Base-by-base conservation (phyloP, 2,797 vertebrate genomes). In the Columba guinea region DNA sequence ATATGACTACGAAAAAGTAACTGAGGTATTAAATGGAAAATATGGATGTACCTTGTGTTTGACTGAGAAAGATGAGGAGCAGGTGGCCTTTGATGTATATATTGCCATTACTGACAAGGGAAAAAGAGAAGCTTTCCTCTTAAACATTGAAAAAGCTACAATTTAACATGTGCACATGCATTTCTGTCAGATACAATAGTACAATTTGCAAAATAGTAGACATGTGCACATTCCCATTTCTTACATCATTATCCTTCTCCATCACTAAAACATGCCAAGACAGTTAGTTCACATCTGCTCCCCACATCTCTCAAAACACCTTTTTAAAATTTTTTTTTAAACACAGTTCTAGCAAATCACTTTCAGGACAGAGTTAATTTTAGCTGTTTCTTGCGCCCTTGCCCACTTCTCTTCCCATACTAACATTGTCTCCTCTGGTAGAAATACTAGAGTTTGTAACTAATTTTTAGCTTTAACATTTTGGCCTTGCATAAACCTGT, bases 61-160 rank as follows among this genome's bases (percentile, higher is more conserved):
- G 49, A 69, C 39, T 65, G 51, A 91, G 77, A 74, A 69, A 84
- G 63, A 58, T 51, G 59, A 84, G 49, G 73, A 88, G n/a, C 26
- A 39, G 46, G 41, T 86, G 46, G 39, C 20, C 26, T 74, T 52
- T 3, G 19, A 90, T 67, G n/a, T 30, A 68, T 24, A 34, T 67
- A 79, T 90, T 93, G 87, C 62, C 23, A 5, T 81, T 82, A 83
- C 2, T 35, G 70, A 58, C 44, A 89, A 22, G 55, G 84, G 84
- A 60, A 91, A 94, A 90, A 78, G 37, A 89, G 73, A 59, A 78
- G 32, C 60, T 78, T 87, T 91, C 35, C 83, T 67, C 82, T 76
- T 81, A 64, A 20, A 59, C 20, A 80, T 0, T 62, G 60, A 64
- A 77, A 84, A 68, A 87, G 16, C 41, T 58, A n/a, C 49, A 81